A percentile compares a stretch with the other conserved stretches of the same genome.
Evolutionary conservation across 2,888 invertebrate genomes (phyloP).

Genomic region (Elysia crispata): DNA sequence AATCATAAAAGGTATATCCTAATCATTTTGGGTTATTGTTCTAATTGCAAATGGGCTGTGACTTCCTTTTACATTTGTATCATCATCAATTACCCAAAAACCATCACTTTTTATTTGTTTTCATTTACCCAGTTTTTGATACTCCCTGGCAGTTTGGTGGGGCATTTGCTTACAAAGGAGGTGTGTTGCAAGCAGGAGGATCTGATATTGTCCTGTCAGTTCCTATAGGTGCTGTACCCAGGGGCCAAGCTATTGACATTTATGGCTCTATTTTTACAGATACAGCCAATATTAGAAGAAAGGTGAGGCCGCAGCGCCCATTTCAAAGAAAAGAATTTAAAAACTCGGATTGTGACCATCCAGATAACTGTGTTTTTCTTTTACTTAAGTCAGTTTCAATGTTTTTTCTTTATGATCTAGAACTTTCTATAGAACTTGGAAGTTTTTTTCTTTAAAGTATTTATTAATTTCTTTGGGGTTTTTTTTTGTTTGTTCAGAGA

Average conservation of each 20-base stretch:
- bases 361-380: too few species aligned
- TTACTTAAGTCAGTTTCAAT: too few species aligned
- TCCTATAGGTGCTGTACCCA: slow-evolving; percentile 26
- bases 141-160: slow-evolving; percentile 49
- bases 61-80: not conserved
- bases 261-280: slow-evolving; percentile 48
- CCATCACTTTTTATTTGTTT: not conserved
- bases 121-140: slow-evolving; percentile 35
- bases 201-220: slow-evolving; percentile 45
- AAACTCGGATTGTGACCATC: too few species aligned
- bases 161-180: slow-evolving; percentile 42
- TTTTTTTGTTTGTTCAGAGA: too few species aligned
- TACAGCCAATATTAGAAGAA: slow-evolving; percentile 42
- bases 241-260: slow-evolving; percentile 33
- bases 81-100: not conserved
- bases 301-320: slow-evolving; percentile 10
- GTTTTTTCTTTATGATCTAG: too few species aligned
- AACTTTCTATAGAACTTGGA: too few species aligned
- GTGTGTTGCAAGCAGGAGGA: slow-evolving; percentile 32
- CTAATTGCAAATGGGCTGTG: too few species aligned
- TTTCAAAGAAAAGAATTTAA: too few species aligned
- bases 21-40: too few species aligned
- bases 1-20: too few species aligned
- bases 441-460: too few species aligned
- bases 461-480: too few species aligned